A percentile compares a stretch with the other conserved stretches of the same genome.
These are phyloP conservation scores for Paramormyrops kingsleyae DNA, from an alignment of 2,113 vertebrate genomes.

Conservation along the genomic window DNA sequence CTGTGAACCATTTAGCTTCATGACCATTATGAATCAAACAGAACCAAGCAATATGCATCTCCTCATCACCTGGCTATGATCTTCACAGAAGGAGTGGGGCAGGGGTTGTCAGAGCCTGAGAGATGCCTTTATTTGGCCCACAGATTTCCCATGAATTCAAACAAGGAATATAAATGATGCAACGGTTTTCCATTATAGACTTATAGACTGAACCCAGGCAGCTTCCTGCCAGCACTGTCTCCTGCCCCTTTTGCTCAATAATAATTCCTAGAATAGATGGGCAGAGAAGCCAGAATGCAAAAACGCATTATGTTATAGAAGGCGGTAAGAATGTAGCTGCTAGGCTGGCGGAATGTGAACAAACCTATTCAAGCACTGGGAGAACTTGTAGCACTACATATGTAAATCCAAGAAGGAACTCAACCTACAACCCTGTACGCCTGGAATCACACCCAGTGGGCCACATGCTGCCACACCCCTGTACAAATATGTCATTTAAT, in stretches of 20 bases:
- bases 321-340: background rate
- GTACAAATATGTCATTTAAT: background rate
- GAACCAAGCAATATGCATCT: background rate
- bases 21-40: background rate
- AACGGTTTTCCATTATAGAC: background rate
- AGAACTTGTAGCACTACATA: background rate
- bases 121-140: background rate
- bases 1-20: background rate
- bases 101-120: background rate
- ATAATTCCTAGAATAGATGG: background rate
- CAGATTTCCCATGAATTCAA: background rate
- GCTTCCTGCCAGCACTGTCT: background rate
- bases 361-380: background rate
- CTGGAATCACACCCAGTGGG: background rate
- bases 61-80: background rate
- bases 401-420: background rate
- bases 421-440: background rate
- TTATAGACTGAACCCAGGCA: background rate
- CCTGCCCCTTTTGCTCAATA: background rate
- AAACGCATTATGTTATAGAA: background rate
- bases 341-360: background rate
- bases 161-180: background rate
- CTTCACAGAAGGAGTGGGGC: background rate
- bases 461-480: background rate
- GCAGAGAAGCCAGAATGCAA: background rate